Percentiles rank a stretch among this genome's conserved stretches.
phyloP scores from a whole-genome alignment of 2,113 vertebrate genomes.

The Rhabdornis inornatus region DNA sequence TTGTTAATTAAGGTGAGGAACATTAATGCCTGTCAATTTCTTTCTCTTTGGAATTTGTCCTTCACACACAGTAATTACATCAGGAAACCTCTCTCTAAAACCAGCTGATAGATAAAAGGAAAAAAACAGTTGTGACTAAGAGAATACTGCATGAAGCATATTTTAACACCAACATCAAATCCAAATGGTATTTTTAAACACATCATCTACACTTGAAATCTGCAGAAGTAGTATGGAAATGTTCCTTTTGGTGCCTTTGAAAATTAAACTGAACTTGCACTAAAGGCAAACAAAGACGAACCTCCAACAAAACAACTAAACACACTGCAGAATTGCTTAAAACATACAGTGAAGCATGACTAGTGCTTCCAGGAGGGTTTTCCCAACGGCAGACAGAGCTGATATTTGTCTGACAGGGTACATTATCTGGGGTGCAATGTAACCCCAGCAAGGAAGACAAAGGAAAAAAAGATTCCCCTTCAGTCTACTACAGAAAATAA shows the following conservation, averaged over 20 bases:
- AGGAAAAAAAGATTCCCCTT: neutral
- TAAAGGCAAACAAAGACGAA: neutral
- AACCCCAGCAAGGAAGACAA: neutral
- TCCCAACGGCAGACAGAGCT: neutral
- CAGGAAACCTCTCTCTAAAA: neutral
- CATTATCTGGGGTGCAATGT: neutral
- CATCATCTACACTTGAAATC: neutral
- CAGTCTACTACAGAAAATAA: neutral
- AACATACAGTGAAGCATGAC: neutral
- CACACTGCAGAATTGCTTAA: neutral
- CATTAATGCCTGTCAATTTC: neutral
- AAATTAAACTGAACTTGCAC: neutral
- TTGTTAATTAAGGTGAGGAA: conserved; percentile 44
- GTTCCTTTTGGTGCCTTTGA: neutral
- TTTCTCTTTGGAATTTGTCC: neutral
- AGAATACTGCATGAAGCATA: neutral
- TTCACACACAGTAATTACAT: neutral
- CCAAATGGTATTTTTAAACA: neutral
- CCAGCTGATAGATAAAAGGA: neutral
- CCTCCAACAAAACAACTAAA: neutral
- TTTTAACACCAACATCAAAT: neutral
- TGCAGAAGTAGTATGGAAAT: neutral
- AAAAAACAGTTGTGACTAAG: neutral
- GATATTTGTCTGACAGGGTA: neutral
- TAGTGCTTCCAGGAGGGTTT: neutral